Conservation (phyloP, 2,888 invertebrate genomes). For the Caenorhabditis sp. region DNA sequence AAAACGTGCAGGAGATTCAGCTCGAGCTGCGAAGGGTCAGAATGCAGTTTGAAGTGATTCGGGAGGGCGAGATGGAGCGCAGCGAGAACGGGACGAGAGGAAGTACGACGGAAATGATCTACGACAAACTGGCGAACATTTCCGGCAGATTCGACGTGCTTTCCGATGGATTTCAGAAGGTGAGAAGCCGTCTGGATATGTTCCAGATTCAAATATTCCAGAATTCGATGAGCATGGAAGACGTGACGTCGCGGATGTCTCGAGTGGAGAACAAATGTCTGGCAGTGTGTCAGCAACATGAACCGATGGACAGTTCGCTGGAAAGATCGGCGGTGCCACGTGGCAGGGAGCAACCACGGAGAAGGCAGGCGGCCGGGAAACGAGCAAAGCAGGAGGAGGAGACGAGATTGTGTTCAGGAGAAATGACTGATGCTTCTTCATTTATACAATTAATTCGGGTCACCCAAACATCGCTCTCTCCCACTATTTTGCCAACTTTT, state of each 20-base stretch:
- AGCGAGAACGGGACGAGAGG: constrained; percentile 15
- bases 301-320: too few species aligned
- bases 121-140: constrained; percentile 46
- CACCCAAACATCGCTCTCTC: too few species aligned
- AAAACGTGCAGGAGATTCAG: constrained; percentile 27
- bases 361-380: constrained; percentile 49
- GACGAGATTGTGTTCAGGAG: constrained; percentile 61
- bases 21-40: constrained; percentile 34
- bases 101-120: constrained; percentile 48
- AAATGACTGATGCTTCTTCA: constrained; percentile 27
- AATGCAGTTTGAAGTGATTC: constrained; percentile 44
- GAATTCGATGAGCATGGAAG: constrained; percentile 55
- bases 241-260: constrained; percentile 58
- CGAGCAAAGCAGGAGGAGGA: constrained; percentile 15
- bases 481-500: too few species aligned
- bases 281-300: constrained; percentile 61
- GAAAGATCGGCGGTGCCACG: constrained; percentile 22
- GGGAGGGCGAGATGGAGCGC: constrained; percentile 23
- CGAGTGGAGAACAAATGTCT: constrained; percentile 59
- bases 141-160: constrained; percentile 40
- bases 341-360: constrained; percentile 56
- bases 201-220: too few species aligned
- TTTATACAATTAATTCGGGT: too few species aligned
- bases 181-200: background rate
- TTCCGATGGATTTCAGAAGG: constrained; percentile 34